Evolutionary conservation across 2,797 vertebrate genomes (phyloP).

Genomic region (Nannoperca obscura): DNA sequence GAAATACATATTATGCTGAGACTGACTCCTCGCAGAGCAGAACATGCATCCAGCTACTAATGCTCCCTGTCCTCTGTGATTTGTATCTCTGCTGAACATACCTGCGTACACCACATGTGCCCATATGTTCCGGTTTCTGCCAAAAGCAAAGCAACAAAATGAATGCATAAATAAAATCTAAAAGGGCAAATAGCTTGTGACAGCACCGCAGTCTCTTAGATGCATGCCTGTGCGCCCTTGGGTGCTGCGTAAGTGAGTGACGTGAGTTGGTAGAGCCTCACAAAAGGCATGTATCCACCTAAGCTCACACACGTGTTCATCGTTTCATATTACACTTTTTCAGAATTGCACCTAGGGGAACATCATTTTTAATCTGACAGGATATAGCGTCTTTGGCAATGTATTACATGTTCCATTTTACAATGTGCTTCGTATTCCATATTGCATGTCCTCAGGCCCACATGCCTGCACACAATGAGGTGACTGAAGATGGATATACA

Average conservation of each 20-base stretch:
- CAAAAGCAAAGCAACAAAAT: conserved; percentile 1
- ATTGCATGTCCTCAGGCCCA: conserved; percentile 18
- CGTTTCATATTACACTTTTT: conserved; percentile 14
- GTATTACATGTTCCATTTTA: conserved; percentile 35
- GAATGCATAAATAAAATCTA: conserved; percentile 4
- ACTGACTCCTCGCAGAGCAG: conserved; percentile 3
- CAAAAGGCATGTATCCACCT: background rate
- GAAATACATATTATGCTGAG: conserved; percentile 1
- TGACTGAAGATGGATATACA: conserved; percentile 16
- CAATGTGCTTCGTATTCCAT: conserved; percentile 13
- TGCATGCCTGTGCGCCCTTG: background rate
- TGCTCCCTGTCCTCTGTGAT: conserved; percentile 5
- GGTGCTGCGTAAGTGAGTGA: background rate
- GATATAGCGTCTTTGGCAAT: background rate
- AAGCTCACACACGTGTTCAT: background rate
- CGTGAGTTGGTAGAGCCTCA: conserved; percentile 7
- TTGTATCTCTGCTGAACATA: conserved; percentile 33
- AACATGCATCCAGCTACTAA: conserved; percentile 6
- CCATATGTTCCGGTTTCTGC: conserved; percentile 14
- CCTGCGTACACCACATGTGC: conserved; percentile 7
- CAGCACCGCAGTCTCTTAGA: background rate
- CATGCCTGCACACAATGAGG: conserved; percentile 7
- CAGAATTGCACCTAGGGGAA: conserved; percentile 22
- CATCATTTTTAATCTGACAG: conserved; percentile 46
- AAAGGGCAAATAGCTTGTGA: conserved; percentile 33